Evolutionary conservation across 2,797 vertebrate species (phyloP), one percentile per base, ranked within the genome.

Genomic region (Chiloscyllium punctatum): DNA sequence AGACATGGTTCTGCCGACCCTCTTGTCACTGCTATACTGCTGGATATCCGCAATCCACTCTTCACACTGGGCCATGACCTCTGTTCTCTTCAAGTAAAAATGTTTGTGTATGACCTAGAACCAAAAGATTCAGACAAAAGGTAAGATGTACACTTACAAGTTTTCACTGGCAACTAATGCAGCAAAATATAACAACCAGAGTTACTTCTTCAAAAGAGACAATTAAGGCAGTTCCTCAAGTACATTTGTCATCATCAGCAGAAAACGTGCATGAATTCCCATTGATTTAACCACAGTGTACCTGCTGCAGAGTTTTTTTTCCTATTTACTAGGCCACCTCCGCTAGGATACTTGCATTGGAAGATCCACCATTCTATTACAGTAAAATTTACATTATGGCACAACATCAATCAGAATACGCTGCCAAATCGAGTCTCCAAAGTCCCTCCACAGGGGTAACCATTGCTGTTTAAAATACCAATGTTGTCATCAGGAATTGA

Each of bases 31-130:
- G 98, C 99, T 99, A 97, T 99, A 99, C 97, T 99, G 99, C 97
- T 99, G 99, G 96, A 99, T 99, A 97, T 99, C 99, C 7, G 99
- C 98, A 96, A 99, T 99, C 99, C 99, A 99, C 96, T 99, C 99
- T 96, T 99, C 99, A 96, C 99, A 99, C 97, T 99, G 99, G 94
- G 98, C 98, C 98, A 99, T 99, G 97, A 99, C 99, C 97, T 99
- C 99, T 0, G 98, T 98, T 96, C 99, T 97, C 97, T 99, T 99
- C 98, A 99, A 98, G 98, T 99, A 99, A 97, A 99, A 99, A 96
- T 99, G 99, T 97, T 99, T 99, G 97, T 99, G 98, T 97, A 99
- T 99, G 96, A 99, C 99, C 99, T 99, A 96, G 33, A 96, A 95
- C 95, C 87, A 77, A 33, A 95, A 96, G 30, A 82, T 92, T n/a